A percentile compares a stretch with the other conserved stretches of the same genome.
Conservation (phyloP, 2,888 invertebrate species). For the Helleia helle region DNA sequence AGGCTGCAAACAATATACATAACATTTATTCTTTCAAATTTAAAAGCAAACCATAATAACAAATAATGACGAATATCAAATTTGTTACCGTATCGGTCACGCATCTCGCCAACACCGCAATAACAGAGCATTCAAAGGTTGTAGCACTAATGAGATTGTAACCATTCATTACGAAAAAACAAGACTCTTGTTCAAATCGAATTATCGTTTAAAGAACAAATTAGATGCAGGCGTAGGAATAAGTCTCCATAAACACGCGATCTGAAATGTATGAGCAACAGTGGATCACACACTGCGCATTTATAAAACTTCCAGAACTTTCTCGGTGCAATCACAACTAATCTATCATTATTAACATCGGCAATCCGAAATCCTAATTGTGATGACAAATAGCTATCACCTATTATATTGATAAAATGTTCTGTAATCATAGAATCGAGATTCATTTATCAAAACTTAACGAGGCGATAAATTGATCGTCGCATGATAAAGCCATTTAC, state of each 20-base stretch:
- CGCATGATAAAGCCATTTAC: conserved; percentile 55
- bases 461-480: conserved; percentile 60
- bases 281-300: neutral
- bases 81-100: conserved; percentile 7
- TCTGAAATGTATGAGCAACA: conserved; percentile 9
- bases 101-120: conserved; percentile 24
- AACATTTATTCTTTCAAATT: neutral
- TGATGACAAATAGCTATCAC: conserved; percentile 3
- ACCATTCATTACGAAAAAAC: conserved; percentile 11
- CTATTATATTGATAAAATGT: conserved; percentile 51
- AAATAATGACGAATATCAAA: conserved; percentile 7
- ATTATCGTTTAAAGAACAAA: conserved; percentile 11
- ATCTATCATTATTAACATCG: conserved; percentile 28
- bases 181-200: conserved; percentile 10
- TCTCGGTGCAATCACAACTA: neutral
- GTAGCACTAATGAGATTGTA: conserved; percentile 10
- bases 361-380: conserved; percentile 48
- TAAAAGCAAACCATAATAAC: neutral
- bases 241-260: conserved; percentile 10
- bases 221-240: conserved; percentile 9
- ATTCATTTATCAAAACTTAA: conserved; percentile 57
- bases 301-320: neutral
- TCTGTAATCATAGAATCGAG: conserved; percentile 58
- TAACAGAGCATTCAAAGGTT: conserved; percentile 7
- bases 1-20: no score